A percentile compares a stretch with the other conserved stretches of the same genome.
phyloP scores from a whole-genome alignment of 2,113 vertebrate species.

The Anguilla rostrata region DNA sequence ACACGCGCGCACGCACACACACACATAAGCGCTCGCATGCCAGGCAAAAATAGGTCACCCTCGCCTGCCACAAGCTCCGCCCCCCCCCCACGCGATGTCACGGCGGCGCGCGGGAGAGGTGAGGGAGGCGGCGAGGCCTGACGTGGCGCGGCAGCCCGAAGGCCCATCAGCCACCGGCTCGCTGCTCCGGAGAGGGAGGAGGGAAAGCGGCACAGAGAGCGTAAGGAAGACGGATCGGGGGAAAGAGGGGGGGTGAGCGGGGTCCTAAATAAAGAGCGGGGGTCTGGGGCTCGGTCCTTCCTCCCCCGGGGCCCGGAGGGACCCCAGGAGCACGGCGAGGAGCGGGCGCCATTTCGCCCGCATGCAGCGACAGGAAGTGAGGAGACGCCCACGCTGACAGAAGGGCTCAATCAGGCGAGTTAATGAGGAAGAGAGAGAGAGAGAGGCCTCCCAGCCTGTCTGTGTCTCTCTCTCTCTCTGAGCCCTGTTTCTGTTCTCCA shows the following conservation, averaged over 20 bases:
- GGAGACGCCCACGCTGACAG: background rate
- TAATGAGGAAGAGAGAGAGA: background rate
- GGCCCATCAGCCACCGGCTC: too few species aligned
- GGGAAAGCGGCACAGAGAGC: background rate
- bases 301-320: background rate
- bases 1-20: background rate
- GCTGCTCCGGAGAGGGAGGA: background rate
- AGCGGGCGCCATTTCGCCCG: background rate
- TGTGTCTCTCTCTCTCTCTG: background rate
- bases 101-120: background rate
- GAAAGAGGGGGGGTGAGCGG: too few species aligned
- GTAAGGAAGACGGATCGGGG: background rate
- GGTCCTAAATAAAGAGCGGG: background rate
- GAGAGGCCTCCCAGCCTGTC: background rate
- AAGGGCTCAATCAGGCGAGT: background rate
- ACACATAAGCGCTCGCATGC: background rate
- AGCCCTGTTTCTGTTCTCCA: background rate
- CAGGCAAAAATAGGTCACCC: conserved; percentile 57
- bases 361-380: background rate
- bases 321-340: background rate
- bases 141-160: background rate
- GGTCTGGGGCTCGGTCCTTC: background rate
- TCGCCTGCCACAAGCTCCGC: conserved; percentile 35
- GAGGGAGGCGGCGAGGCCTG: background rate
- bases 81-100: background rate